Evolutionary conservation across 2,113 vertebrate species (phyloP), one percentile per base, ranked within the genome.

Genomic region (Tenebrosternarchus preto): DNA sequence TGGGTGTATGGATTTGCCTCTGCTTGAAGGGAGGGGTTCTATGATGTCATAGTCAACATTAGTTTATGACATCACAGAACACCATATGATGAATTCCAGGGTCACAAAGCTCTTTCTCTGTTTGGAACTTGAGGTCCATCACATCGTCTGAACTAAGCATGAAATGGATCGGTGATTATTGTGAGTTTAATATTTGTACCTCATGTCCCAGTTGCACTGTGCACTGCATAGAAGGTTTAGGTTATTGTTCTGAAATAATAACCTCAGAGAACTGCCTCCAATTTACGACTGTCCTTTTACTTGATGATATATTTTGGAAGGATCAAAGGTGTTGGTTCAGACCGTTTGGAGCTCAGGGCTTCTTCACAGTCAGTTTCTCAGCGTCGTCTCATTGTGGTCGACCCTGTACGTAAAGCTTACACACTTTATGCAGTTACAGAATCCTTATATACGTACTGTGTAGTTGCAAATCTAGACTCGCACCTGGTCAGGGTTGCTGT

Each of bases 131-230:
- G 59, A 53, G 56, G 24, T 69, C 46, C 25, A 70, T 69, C 19
- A 64, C 69, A 50, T 73, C 43, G 69, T 77, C 71, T 70, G 24
- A 74, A 74, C 56, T 63, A 63, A n/a, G 77, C 39, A 11, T 61
- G 60, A 33, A 66, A 22, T 46, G 15, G 27, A 64, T 27, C 59
- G 15, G 56, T 59, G 11, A 66, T n/a, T 29, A 46, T 43, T 63
- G 24, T 27, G 15, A 27, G 25, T 43, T 22, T 25, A 27, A 61
- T 20, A 4, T 43, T 60, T 75, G 33, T 61, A 46, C 31, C 20
- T 75, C 73, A 27, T 43, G 57, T n/a, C 29, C 31, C 11, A 59
- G 4, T 73, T 57, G 33, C 43, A 55, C 53, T n/a, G 33, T 17
- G 31, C n/a, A n/a, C 29, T 39, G 39, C 33, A 60, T 22, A 15